phyloP scores from a whole-genome alignment of 2,797 vertebrate species.

The Petrocephalus sullivani region DNA sequence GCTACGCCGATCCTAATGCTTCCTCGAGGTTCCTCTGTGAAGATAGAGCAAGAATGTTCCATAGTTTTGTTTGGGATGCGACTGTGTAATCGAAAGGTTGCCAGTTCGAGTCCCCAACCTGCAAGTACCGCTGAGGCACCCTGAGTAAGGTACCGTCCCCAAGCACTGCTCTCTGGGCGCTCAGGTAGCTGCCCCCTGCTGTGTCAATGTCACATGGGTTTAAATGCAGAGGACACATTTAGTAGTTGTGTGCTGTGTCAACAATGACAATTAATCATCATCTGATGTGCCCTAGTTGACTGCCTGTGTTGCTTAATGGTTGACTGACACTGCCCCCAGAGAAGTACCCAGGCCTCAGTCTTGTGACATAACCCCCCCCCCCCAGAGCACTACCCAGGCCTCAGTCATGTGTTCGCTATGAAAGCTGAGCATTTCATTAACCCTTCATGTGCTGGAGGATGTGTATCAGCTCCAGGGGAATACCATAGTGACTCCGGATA shows the following conservation, averaged over 20 bases:
- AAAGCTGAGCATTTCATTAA: neutral
- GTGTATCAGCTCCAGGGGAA: neutral
- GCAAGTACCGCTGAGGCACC: too few relatives aligned
- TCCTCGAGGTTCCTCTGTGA: neutral
- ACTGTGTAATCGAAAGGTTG: too few relatives aligned
- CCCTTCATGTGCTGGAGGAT: neutral
- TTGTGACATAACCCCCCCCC: too few relatives aligned
- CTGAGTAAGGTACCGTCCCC: too few relatives aligned
- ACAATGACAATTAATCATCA: too few relatives aligned
- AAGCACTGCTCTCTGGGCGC: too few relatives aligned
- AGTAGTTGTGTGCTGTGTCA: too few relatives aligned
- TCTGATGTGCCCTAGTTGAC: neutral
- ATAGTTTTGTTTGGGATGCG: neutral
- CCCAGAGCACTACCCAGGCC: neutral
- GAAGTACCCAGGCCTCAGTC: too few relatives aligned
- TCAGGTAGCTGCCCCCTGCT: too few relatives aligned
- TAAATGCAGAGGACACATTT: too few relatives aligned
- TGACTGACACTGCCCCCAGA: neutral
- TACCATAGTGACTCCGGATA: neutral
- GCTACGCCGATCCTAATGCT: neutral
- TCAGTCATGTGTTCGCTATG: neutral
- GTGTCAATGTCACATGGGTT: too few relatives aligned
- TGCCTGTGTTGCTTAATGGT: neutral
- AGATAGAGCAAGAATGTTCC: neutral
- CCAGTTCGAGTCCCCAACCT: too few relatives aligned